Percentiles rank a stretch among this genome's conserved stretches.
Evolutionary conservation across 2,113 vertebrate genomes (phyloP).

Genomic region (Cebidichthys violaceus): DNA sequence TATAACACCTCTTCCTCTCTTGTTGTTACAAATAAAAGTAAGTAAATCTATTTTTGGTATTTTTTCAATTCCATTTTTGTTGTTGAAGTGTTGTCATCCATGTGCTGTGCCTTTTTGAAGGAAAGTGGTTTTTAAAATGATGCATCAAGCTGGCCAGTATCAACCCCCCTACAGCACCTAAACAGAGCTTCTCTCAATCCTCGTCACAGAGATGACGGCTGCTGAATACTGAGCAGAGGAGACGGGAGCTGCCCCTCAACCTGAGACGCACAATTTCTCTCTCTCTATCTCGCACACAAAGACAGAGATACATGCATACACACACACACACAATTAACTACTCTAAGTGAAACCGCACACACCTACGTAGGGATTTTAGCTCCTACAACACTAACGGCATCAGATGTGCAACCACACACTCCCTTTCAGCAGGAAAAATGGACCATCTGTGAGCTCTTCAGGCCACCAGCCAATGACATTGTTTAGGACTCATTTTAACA

Average conservation of each 20-base stretch:
- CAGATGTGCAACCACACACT: conserved; percentile 35
- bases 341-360: conserved; percentile 32
- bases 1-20: conserved; percentile 9
- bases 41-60: conserved; percentile 13
- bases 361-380: conserved; percentile 52
- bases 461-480: conserved; percentile 57
- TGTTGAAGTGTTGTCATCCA: conserved; percentile 44
- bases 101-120: conserved; percentile 57
- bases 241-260: conserved; percentile 64
- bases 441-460: conserved; percentile 68
- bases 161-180: conserved; percentile 53
- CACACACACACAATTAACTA: conserved; percentile 36
- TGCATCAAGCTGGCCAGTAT: conserved; percentile 54
- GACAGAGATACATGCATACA: background rate
- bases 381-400: conserved; percentile 38
- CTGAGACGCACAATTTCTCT: conserved; percentile 42
- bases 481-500: conserved; percentile 49
- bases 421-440: conserved; percentile 51
- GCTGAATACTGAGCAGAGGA: conserved; percentile 77
- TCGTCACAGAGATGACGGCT: conserved; percentile 50
- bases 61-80: conserved; percentile 23
- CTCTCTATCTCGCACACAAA: background rate
- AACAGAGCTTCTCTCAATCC: conserved; percentile 72
- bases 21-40: background rate
- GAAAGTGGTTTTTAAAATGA: conserved; percentile 72